Base-by-base conservation (phyloP, 2,888 invertebrate species). In the Philonicus albiceps region DNA sequence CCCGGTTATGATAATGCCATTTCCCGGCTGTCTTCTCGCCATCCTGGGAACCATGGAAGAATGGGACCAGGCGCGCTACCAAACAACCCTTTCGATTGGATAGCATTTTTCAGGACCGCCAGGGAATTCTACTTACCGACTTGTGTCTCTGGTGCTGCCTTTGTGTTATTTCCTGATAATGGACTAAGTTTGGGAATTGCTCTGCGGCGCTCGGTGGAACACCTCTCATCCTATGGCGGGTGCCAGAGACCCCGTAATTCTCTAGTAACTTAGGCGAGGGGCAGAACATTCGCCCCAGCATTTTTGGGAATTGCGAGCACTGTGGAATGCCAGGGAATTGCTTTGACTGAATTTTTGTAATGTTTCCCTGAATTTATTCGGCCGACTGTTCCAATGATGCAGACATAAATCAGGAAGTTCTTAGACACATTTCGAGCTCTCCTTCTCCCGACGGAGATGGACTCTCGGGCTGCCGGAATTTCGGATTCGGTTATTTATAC, bases 121-220 rank as follows among this genome's bases (percentile, higher is more conserved):
- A 55, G 73, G 86, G 64, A 86, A 55, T 81, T 64, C 72, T 83
- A 76, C 86, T 78, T 86, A 86, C 85, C 85, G 78, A 86, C 55
- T 85, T 85, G 30, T 86, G 86, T 86, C 64, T 74, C 64, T 64
- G 64, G 64, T 8, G 22, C 78, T 81, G 43, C 75, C 27, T 86
- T 86, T 76, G 73, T 81, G 86, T 78, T 81, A 86, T 86, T 86
- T 76, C 49, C 85, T 85, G 86, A 85, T 86, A 86, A 86, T 86
- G 86, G 86, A 86, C 86, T 85, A 86, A 86, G 76, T 86, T 86
- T 86, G 86, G 64, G 85, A 86, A 86, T 86, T 86, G 83, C 85
- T 86, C 73, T 86, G 49, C 78, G 76, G 43, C 37, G 16, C 34
- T 34, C 83, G 37, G 34, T 72, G 83, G 37, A 83, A 83, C 83